phyloP scores from a whole-genome alignment of 2,797 vertebrate genomes.

The Phylloscopus collybita region DNA sequence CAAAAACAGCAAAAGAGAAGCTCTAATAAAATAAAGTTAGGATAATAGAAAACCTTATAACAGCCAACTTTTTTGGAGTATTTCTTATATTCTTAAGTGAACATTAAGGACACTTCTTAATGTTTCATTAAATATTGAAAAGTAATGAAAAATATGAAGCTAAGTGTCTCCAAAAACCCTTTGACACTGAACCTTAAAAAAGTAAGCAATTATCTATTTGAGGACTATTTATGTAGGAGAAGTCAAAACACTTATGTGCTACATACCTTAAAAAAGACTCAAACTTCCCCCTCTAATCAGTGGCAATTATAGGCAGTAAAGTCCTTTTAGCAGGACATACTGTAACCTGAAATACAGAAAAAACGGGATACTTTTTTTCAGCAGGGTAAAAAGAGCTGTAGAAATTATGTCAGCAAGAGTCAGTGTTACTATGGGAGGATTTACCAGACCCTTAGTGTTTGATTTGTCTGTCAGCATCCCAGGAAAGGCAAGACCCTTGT shows the following conservation, averaged over 20 bases:
- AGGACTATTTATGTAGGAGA: not conserved
- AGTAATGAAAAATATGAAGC: not conserved
- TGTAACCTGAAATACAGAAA: not conserved
- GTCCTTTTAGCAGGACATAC: not conserved
- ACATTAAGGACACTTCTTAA: not conserved
- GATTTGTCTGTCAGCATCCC: not conserved
- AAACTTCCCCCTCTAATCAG: not conserved
- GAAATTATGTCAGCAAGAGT: not conserved
- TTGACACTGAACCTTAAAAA: not conserved
- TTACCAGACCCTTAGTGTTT: no score
- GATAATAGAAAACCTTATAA: not conserved
- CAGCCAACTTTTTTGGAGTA: not conserved
- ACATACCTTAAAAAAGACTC: not conserved
- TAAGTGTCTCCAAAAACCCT: not conserved
- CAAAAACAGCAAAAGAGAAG: not conserved
- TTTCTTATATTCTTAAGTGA: not conserved
- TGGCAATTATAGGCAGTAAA: not conserved
- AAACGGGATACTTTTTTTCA: not conserved
- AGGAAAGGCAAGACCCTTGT: not conserved
- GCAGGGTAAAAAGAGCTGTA: not conserved
- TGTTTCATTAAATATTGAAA: not conserved
- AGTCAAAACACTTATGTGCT: not conserved
- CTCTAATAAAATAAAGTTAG: not conserved
- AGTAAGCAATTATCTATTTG: not conserved
- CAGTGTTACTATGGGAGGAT: not conserved